Base-by-base conservation (phyloP, 2,888 invertebrate species). In the Camptogramma bilineatum region DNA sequence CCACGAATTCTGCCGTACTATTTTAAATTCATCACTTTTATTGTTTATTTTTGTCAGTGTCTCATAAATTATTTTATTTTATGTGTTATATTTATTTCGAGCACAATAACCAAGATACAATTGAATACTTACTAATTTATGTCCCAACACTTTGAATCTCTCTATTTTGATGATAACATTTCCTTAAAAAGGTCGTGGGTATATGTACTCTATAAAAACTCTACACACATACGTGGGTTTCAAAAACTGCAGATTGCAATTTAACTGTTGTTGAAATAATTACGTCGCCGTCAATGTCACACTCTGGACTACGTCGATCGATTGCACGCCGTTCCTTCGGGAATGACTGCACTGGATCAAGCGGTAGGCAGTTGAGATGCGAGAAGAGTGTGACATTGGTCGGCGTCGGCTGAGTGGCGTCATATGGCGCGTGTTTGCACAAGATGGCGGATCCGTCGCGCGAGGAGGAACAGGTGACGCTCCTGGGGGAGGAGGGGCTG, bases 381-480 rank as follows among this genome's bases (percentile, higher is more conserved):
- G n/a, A n/a, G n/a, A 48, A 72, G 76, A 81, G 85, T 86, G 87
- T 90, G 89, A 94, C 93, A 93, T 94, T 95, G 95, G 47, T 95
- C 90, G 91, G 94, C 92, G 92, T 91, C 94, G 92, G 94, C 93
- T 90, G 94, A 34, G 34, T 94, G 91, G 76, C 88, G 91, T 93
- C 89, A 87, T 89, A 82, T 84, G 92, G 90, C 88, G 82, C 84
- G 77, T 88, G 84, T 94, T 94, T 94, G 85, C 94, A 95, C 94
- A 98, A 98, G 97, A 98, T 98, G 97, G 98, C 98, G 94, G 99
- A 99, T 94, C 97, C 98, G 88, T 96, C 97, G 90, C 96, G 97
- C 85, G 98, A 98, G 94, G 97, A 98, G 94, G 97, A 99, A 93
- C 98, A 98, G 94, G 97, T 98, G 86, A 98, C 98, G 82, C 96